Conservation (phyloP, 2,888 invertebrate species). For the Drosophila basisetae region DNA sequence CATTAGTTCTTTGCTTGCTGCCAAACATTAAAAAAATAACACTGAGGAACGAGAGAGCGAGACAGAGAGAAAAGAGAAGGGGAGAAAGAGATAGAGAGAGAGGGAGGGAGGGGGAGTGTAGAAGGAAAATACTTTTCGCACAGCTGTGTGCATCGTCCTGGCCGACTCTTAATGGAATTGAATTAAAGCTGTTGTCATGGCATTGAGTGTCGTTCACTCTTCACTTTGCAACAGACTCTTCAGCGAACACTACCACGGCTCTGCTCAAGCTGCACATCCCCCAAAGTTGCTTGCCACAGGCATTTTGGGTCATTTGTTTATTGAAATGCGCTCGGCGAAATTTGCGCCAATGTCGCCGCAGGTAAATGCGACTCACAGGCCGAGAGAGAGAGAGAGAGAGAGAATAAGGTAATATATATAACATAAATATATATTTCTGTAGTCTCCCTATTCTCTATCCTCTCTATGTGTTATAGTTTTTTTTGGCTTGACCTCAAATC, state of each 20-base stretch:
- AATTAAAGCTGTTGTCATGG: constrained; percentile 75
- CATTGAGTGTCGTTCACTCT: constrained; percentile 33
- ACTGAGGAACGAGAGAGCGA: constrained; percentile 13
- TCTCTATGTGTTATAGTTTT: neutral
- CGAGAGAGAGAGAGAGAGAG: neutral
- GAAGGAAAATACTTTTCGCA: constrained; percentile 52
- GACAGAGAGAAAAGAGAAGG: constrained; percentile 20
- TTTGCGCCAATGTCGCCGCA: constrained; percentile 19
- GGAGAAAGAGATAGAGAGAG: neutral
- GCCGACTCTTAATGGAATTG: constrained; percentile 75
- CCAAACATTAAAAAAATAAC: constrained; percentile 52
- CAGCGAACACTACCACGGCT: neutral
- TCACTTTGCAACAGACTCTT: constrained; percentile 29
- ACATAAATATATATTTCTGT: neutral
- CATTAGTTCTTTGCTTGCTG: constrained; percentile 70
- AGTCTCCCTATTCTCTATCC: neutral
- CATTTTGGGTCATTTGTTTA: constrained; percentile 76
- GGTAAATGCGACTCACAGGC: constrained; percentile 12
- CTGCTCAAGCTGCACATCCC: constrained; percentile 10
- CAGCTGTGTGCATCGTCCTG: constrained; percentile 63
- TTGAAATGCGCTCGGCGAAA: constrained; percentile 58
- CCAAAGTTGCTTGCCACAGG: constrained; percentile 56
- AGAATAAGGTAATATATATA: neutral
- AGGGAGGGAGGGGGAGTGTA: neutral
- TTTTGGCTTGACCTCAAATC: neutral